Evolutionary conservation across 2,888 invertebrate genomes (phyloP).

Genomic region (Vesta saturnalis): DNA sequence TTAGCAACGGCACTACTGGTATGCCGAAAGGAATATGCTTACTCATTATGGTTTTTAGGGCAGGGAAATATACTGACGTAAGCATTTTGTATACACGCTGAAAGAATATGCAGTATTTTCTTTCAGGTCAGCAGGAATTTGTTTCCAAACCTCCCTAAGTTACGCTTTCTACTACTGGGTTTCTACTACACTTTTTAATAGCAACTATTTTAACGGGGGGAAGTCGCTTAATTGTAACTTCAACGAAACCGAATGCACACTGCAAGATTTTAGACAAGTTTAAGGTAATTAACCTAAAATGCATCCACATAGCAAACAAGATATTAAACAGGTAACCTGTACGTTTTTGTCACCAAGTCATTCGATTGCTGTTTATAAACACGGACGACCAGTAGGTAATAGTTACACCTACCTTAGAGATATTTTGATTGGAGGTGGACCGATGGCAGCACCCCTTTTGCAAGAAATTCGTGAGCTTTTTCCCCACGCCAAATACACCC

Average conservation of each 20-base stretch:
- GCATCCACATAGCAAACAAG: background rate
- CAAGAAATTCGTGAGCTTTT: conserved; percentile 51
- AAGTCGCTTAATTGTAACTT: conserved; percentile 47
- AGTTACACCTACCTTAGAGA: conserved; percentile 50
- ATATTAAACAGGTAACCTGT: conserved; percentile 45
- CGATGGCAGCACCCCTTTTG: conserved; percentile 46
- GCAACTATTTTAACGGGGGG: conserved; percentile 42
- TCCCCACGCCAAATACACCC: conserved; percentile 52
- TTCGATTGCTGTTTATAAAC: conserved; percentile 47
- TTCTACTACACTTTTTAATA: conserved; percentile 46
- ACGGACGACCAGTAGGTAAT: conserved; percentile 52
- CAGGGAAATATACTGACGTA: conserved; percentile 6
- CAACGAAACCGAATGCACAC: conserved; percentile 44
- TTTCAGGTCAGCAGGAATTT: conserved; percentile 33
- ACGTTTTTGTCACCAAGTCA: conserved; percentile 48
- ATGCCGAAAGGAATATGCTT: conserved; percentile 46
- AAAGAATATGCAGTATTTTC: background rate
- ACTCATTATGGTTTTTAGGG: conserved; percentile 38
- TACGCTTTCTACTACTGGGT: conserved; percentile 56
- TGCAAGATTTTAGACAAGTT: conserved; percentile 53
- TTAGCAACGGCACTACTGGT: conserved; percentile 49
- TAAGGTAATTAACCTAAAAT: conserved; percentile 45
- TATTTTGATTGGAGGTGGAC: conserved; percentile 51
- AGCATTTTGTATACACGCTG: background rate
- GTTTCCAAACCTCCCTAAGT: conserved; percentile 38